Conservation (phyloP, 2,888 invertebrate genomes). For the Oscheius sp. region DNA sequence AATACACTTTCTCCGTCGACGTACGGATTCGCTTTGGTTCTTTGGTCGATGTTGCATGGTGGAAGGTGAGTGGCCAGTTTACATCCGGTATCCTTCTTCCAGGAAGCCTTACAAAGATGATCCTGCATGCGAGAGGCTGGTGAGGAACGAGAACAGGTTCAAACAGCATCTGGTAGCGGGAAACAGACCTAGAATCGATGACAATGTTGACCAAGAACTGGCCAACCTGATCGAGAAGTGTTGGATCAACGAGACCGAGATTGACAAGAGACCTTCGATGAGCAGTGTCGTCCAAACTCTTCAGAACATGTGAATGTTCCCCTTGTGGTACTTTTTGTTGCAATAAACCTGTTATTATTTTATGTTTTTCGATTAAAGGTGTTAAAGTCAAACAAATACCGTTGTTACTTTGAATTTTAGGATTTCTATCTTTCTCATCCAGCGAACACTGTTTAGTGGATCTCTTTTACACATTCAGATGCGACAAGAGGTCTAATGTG, state of each 20-base stretch:
- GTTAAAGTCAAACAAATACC: too few species aligned
- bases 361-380: too few species aligned
- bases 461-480: too few species aligned
- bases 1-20: conserved; percentile 1
- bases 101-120: conserved; percentile 2
- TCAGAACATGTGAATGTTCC: too few species aligned
- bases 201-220: not conserved
- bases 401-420: too few species aligned
- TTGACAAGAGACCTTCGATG: too few species aligned
- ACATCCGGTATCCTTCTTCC: not conserved
- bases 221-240: not conserved
- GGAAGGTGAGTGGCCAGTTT: conserved; percentile 2
- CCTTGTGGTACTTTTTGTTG: too few species aligned
- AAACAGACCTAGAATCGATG: not conserved
- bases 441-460: too few species aligned
- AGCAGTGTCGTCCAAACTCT: too few species aligned
- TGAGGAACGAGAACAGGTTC: not conserved
- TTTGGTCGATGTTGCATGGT: not conserved
- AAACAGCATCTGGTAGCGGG: not conserved
- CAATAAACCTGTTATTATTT: too few species aligned
- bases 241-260: not conserved
- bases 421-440: too few species aligned
- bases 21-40: not conserved
- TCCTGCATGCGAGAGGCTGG: not conserved
- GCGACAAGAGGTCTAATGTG: too few species aligned